A percentile compares a stretch with the other conserved stretches of the same genome.
Conservation (phyloP, 2,113 vertebrate species). For the Ictalurus punctatus region DNA sequence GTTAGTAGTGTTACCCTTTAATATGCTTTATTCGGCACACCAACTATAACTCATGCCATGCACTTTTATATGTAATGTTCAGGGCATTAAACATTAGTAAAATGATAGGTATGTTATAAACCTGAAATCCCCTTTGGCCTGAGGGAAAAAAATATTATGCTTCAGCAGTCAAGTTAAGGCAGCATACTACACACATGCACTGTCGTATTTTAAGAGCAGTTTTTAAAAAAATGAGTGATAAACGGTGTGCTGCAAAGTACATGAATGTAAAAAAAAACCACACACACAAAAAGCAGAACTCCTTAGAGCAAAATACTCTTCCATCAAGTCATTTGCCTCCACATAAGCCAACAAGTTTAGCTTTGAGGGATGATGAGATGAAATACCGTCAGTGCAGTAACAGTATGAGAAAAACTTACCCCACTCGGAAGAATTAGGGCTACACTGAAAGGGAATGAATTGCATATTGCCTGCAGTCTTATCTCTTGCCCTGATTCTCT, state of each 20-base stretch:
- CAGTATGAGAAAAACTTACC: background rate
- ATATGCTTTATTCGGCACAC: background rate
- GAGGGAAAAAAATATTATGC: constrained; percentile 18
- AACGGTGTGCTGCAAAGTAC: constrained; percentile 2
- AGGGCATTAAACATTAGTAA: constrained; percentile 20
- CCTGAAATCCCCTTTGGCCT: constrained; percentile 27
- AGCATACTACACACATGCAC: constrained; percentile 11
- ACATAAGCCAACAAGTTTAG: background rate
- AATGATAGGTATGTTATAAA: constrained; percentile 28
- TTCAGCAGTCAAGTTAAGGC: constrained; percentile 45
- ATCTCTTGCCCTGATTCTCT: background rate
- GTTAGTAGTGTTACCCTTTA: background rate
- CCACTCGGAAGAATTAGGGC: background rate
- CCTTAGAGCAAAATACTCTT: constrained; percentile 10
- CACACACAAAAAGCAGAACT: background rate
- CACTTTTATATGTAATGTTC: background rate
- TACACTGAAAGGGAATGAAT: background rate
- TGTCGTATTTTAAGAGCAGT: background rate
- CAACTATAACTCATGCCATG: background rate
- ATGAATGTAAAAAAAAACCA: background rate
- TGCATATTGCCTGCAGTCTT: background rate
- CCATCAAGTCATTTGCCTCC: constrained; percentile 20
- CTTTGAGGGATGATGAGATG: background rate
- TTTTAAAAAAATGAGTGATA: background rate
- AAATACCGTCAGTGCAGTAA: background rate